Base-by-base conservation (phyloP, 2,797 vertebrate genomes). In the Malacoctenus gilli region DNA sequence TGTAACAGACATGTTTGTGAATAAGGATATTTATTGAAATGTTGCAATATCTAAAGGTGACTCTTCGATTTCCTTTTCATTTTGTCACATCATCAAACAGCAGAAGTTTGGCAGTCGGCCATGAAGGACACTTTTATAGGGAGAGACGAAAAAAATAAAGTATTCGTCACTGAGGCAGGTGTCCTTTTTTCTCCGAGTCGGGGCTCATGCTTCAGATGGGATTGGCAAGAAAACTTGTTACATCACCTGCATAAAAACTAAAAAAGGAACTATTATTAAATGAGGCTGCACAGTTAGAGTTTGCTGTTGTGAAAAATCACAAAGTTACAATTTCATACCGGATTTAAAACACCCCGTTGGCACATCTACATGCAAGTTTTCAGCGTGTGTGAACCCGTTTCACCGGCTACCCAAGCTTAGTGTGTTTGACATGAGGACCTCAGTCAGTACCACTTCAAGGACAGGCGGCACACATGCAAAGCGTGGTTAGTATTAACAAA, bases 11-110 rank as follows among this genome's bases (percentile, higher is more conserved):
- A 38, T 3, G 14, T 0, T 0, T 60, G 58, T 72, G 50, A 84
- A 82, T 53, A 79, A 42, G 47, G 79, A 72, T 72, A 70, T 89
- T 90, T 87, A 89, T 84, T 87, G 67, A 86, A 81, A 68, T 77
- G 18, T 59, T 72, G 55, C 58, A 72, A 53, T 53, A 55, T 67
- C 62, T 55, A 36, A 68, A 68, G 50, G 18, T 56, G 46, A 56
- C 25, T 28, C 9, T 60, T 72, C 42, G 62, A 67, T 54, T 28
- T 70, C 50, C 41, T 19, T 39, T 59, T 47, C 9, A 57, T 68
- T 58, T 28, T 22, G 12, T 43, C 37, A 64, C 21, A 9, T 73
- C 66, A 79, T 65, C 51, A 80, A 85, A 84, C 49, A 69, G 44
- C 37, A 69, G 56, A 83, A 79, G 77, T 36, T 70, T 77, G 77